These are phyloP conservation scores for Zelleria hepariella DNA, from an alignment of 2,888 invertebrate genomes.

Conservation along the genomic window DNA sequence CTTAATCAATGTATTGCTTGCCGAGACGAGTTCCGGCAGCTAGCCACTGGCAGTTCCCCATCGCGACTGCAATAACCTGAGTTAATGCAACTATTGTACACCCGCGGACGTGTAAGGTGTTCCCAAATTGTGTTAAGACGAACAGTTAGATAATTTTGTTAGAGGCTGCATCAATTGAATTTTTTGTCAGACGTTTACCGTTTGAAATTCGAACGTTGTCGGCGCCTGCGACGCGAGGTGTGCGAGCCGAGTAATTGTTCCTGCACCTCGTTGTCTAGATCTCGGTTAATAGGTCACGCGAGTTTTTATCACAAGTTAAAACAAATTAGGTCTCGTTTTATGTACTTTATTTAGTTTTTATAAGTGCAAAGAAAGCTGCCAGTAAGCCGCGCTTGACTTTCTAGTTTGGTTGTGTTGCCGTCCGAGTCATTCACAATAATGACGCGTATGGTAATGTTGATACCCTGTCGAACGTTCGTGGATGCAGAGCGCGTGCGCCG, in stretches of 20 bases:
- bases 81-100: constrained; percentile 15
- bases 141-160: constrained; percentile 54
- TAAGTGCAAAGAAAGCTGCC: background rate
- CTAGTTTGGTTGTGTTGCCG: constrained; percentile 2
- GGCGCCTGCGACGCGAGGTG: constrained; percentile 24
- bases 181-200: constrained; percentile 44
- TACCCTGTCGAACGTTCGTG: constrained; percentile 3
- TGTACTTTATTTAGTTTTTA: background rate
- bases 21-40: background rate
- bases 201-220: constrained; percentile 25
- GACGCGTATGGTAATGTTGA: constrained; percentile 11
- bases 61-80: background rate
- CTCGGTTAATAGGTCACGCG: constrained; percentile 39
- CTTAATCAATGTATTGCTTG: background rate
- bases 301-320: background rate
- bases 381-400: constrained; percentile 4
- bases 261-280: constrained; percentile 23
- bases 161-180: constrained; percentile 33
- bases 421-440: constrained; percentile 18
- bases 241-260: constrained; percentile 32
- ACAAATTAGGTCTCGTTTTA: background rate
- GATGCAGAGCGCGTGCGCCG: constrained; percentile 19
- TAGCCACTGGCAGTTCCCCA: background rate
- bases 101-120: constrained; percentile 20
- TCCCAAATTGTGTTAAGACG: constrained; percentile 35